Base-by-base conservation (phyloP, 2,113 vertebrate genomes). In the Maccullochella peelii region DNA sequence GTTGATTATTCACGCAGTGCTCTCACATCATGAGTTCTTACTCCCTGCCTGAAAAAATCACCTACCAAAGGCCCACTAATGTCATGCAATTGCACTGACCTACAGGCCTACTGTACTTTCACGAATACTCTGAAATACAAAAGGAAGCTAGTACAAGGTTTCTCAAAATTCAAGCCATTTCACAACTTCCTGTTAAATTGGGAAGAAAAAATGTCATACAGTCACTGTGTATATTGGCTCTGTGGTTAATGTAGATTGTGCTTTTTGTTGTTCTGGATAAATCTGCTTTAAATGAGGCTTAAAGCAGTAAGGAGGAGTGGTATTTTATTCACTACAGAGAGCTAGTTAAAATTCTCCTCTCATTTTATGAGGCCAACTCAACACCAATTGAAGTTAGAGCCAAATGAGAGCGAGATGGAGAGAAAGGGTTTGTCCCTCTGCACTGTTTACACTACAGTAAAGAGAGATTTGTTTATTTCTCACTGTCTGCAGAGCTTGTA, bases 311-410 rank as follows among this genome's bases (percentile, higher is more conserved):
- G 59, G 2, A 69, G 72, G 44, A 71, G 36, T 50, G 58, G 30
- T 38, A 59, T 73, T 84, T 61, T 69, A 77, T 86, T 81, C 66
- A 73, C 80, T 62, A 36, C 65, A 55, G 23, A 67, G 49, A 88
- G 18, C 70, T 81, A 38, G 55, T 88, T 88, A 73, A 84, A 69
- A 74, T 78, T 79, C 74, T 62, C 44, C 4, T 79, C 70, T 79
- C 82, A 83, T 77, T 81, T 85, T 73, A 79, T 58, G 55, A 73
- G 61, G 66, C 70, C 44, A 82, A 77, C 81, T 79, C 72, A 84
- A 65, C 55, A 65, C 73, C 18, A 33, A 33, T 57, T 71, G 74
- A 86, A 86, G 83, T 87, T 52, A 73, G 80, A 88, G 63, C 74
- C 88, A 86, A 78, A 78, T 81, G 77, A 85, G 73, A 47, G 62